Evolutionary conservation across 2,797 vertebrate species (phyloP).

Genomic region (Sebastolobus alascanus): DNA sequence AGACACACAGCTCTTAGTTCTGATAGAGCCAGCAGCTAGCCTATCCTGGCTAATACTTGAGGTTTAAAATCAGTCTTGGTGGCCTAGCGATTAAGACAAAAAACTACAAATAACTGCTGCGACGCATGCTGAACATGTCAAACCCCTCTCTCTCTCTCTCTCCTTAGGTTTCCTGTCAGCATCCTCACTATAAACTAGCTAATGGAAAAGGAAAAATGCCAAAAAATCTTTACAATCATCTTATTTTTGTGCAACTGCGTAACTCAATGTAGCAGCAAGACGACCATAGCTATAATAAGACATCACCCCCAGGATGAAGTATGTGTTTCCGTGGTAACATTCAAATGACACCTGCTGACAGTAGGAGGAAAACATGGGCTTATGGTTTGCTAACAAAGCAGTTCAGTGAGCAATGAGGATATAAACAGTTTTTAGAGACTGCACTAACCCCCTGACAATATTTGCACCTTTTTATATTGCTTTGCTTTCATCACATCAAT

Average conservation of each 20-base stretch:
- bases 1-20: constrained; percentile 31
- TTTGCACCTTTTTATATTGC: neutral
- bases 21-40: constrained; percentile 25
- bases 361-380: neutral
- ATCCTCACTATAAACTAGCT: neutral
- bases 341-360: constrained; percentile 9
- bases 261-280: neutral
- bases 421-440: neutral
- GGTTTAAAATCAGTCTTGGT: neutral
- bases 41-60: neutral
- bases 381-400: constrained; percentile 3
- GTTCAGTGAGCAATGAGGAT: neutral
- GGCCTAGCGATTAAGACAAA: constrained; percentile 5
- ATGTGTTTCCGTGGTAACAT: neutral
- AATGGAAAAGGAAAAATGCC: neutral
- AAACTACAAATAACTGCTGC: neutral
- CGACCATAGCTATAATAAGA: neutral
- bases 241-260: neutral
- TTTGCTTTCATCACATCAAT: neutral
- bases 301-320: neutral
- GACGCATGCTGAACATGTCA: neutral
- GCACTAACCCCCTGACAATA: neutral
- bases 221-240: neutral
- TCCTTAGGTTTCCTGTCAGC: neutral
- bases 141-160: neutral